A percentile compares a stretch with the other conserved stretches of the same genome.
Evolutionary conservation across 1,140 invertebrate genomes (phyloP).

Genomic region (Carposina sasakii): DNA sequence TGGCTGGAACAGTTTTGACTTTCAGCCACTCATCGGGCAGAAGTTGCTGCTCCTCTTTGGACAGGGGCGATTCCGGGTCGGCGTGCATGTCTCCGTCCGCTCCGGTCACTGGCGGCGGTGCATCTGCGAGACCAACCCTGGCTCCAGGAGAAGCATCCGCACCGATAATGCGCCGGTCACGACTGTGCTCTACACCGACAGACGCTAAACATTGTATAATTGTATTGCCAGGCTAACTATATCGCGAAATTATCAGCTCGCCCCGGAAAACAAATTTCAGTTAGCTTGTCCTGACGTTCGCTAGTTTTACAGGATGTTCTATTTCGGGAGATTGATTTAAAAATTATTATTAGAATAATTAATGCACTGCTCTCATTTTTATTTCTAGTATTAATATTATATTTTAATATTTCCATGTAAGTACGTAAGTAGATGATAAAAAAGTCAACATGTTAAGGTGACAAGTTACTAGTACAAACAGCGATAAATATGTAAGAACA

Average conservation of each 20-base stretch:
- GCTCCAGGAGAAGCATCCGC: constrained; percentile 59
- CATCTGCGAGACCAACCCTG: constrained; percentile 56
- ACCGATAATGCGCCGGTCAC: constrained; percentile 67
- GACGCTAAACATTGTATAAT: constrained; percentile 65
- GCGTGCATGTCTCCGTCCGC: constrained; percentile 45
- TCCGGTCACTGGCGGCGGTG: constrained; percentile 19
- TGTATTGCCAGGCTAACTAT: constrained; percentile 63
- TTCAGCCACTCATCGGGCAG: constrained; percentile 65
- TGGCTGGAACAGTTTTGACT: constrained; percentile 54
- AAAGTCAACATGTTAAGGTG: too few species aligned
- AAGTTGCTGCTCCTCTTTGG: constrained; percentile 66
- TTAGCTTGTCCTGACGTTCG: constrained; percentile 44
- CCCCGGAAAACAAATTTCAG: constrained; percentile 55
- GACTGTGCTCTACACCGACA: constrained; percentile 45
- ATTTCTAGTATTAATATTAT: too few species aligned
- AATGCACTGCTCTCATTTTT: too few species aligned
- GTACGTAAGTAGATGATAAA: too few species aligned
- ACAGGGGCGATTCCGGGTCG: constrained; percentile 64
- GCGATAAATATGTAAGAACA: too few species aligned
- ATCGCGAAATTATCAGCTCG: constrained; percentile 64
- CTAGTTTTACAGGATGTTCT: constrained; percentile 26
- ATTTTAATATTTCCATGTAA: too few species aligned
- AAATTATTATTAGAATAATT: too few species aligned
- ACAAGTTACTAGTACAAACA: too few species aligned
- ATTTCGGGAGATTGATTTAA: constrained; percentile 12